These are phyloP conservation scores for Sternotherus odoratus DNA, from an alignment of 2,797 vertebrate genomes.

Conservation along the genomic window DNA sequence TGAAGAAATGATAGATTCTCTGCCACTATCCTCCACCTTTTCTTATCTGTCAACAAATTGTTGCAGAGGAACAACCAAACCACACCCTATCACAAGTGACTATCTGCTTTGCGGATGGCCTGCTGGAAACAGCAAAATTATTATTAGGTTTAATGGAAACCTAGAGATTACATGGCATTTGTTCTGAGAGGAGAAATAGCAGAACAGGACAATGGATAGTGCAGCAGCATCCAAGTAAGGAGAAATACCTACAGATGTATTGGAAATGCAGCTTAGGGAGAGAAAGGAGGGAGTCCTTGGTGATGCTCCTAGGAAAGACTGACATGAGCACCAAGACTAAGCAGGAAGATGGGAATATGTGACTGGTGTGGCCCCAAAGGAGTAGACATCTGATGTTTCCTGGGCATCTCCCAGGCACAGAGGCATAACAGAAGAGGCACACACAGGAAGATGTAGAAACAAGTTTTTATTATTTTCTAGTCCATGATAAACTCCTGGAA, in stretches of 20 bases:
- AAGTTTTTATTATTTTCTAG: neutral
- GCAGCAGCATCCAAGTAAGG: neutral
- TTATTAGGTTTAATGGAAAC: neutral
- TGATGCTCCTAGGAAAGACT: neutral
- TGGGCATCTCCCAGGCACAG: neutral
- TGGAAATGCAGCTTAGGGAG: neutral
- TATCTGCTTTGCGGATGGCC: neutral
- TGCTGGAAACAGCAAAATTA: neutral
- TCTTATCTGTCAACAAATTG: neutral
- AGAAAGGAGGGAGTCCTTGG: neutral
- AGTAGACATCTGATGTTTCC: neutral
- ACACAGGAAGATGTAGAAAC: neutral
- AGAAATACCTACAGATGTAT: neutral
- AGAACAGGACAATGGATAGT: neutral
- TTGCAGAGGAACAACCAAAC: neutral
- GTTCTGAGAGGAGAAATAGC: neutral
- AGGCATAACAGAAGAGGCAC: too few relatives aligned
- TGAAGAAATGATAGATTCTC: conserved; percentile 5
- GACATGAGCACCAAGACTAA: neutral
- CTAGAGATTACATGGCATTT: neutral
- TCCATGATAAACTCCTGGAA: neutral
- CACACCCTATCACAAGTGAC: neutral
- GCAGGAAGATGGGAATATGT: neutral
- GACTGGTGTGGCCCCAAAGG: neutral
- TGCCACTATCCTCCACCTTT: neutral